Evolutionary conservation across 1,140 invertebrate genomes (phyloP), one percentile per base, ranked within the genome.

Genomic region (Pseudomyrmex pallidus): DNA sequence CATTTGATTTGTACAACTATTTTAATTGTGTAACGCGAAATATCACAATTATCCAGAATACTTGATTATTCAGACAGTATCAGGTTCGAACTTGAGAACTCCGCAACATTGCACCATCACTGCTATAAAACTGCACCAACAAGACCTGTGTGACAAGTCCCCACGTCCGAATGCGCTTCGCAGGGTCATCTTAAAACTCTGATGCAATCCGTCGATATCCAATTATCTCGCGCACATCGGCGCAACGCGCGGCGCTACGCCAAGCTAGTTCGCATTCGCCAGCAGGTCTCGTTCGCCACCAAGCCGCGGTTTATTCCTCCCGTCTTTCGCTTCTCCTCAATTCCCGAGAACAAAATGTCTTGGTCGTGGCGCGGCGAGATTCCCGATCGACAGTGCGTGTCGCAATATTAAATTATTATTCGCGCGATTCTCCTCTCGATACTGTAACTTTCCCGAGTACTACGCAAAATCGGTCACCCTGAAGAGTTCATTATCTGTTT

Each of bases 181-280:
- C n/a, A 61, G 46, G 66, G 56, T 80, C 44, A 50, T 22, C 52
- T 78, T 59, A 50, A 35, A 57, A 61, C 64, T 46, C 44, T 54
- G 44, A 57, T 68, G 63, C 35, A 68, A 78, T 64, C 48, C 64
- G 10, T 2, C 20, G 54, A 61, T 61, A 80, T 80, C 76, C 66
- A 72, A 80, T 80, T 80, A 80, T 50, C 44, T 44, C 20, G 66
- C 54, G 44, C 15, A 48, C 59, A 44, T 57, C 35, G n/a, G 7
- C 35, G 63, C 15, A 15, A 22, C 61, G 50, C 48, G 48, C n/a
- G n/a, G 35, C 61, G 35, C 22, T 44, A 78, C 2, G 5, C 13
- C 50, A 77, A 52, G 66, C 10, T 22, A 12, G 2, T 10, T 13
- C 15, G 74, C 63, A 50, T 56, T 10, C n/a, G 52, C 17, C 12